phyloP scores from a whole-genome alignment of 2,797 vertebrate genomes.

The Anabas testudineus region DNA sequence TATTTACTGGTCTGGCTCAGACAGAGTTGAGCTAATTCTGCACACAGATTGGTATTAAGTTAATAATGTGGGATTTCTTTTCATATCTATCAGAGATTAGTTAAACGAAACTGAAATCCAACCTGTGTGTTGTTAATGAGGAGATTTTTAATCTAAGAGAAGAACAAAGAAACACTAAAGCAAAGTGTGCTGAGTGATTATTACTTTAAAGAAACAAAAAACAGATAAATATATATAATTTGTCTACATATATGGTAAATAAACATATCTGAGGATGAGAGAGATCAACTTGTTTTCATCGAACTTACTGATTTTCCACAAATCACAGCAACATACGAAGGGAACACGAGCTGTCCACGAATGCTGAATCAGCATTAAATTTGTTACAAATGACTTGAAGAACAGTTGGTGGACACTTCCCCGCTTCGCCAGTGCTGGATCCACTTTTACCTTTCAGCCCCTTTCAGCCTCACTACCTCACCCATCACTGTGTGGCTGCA shows the following conservation, averaged over 20 bases:
- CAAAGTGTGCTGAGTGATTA: no score
- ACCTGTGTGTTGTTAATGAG: no score
- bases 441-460: conserved; percentile 68
- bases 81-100: neutral
- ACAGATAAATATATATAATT: no score
- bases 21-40: conserved; percentile 47
- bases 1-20: conserved; percentile 76
- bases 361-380: conserved; percentile 68
- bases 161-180: no score
- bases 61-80: conserved; percentile 44
- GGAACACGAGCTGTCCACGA: neutral
- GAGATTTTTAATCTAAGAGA: no score
- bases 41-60: conserved; percentile 56
- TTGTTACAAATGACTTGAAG: conserved; percentile 60
- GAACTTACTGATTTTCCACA: conserved; percentile 31
- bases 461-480: conserved; percentile 42
- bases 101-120: neutral
- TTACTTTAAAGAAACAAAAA: no score
- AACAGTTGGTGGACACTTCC: conserved; percentile 16
- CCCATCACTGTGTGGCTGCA: conserved; percentile 51
- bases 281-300: conserved; percentile 7
- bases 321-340: conserved; percentile 51
- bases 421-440: conserved; percentile 11
- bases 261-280: neutral
- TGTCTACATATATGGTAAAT: no score